Evolutionary conservation across 1,140 invertebrate genomes (phyloP), one percentile per base, ranked within the genome.

Genomic region (Heterodera schachtii): DNA sequence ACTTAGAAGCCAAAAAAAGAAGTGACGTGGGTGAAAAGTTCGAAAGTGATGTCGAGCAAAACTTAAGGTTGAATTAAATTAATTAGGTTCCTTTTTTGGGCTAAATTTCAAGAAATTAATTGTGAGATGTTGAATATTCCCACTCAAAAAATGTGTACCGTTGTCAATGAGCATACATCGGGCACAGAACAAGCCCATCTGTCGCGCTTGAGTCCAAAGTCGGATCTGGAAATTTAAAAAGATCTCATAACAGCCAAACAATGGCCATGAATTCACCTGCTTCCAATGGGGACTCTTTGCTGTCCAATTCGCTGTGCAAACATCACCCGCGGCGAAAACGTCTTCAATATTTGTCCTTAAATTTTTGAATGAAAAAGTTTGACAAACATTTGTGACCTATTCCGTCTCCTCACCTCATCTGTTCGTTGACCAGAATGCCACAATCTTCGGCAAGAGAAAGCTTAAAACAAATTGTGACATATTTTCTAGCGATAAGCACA

Each of bases 1-100:
- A 89, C 95, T 92, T 97, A 96, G 86, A 94, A 95, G 3, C 95
- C 95, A 92, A 98, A 98, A 87, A 99, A 94, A 82, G 93, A 93
- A 5, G 97, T 99, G 1, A 96, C 94, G 91, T 99, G 97, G 1
- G 96, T 93, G 90, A 99, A 99, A 21, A 98, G 89, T 91, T 99
- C 97, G 91, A 99, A 99, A 90, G 95, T 96, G 91, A 98, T 96
- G 90, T 98, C 96, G 91, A 94, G 93, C 16, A 81, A 85, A 81
- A 84, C 81, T 81, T 13, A 52, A 52, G 6, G 11, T 11, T 52
- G 49, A 52, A 64, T n/a, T 64, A 19, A 16, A 19, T 1, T 31
- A 31, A 31, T 31, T 31, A 0, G 31, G 31, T 31, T 31, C 31
- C 31, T 31, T 31, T 31, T 31, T 64, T 64, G 4, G 57, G 57